Conservation (phyloP, 1,140 invertebrate genomes). For the Sycophaga agraensis region DNA sequence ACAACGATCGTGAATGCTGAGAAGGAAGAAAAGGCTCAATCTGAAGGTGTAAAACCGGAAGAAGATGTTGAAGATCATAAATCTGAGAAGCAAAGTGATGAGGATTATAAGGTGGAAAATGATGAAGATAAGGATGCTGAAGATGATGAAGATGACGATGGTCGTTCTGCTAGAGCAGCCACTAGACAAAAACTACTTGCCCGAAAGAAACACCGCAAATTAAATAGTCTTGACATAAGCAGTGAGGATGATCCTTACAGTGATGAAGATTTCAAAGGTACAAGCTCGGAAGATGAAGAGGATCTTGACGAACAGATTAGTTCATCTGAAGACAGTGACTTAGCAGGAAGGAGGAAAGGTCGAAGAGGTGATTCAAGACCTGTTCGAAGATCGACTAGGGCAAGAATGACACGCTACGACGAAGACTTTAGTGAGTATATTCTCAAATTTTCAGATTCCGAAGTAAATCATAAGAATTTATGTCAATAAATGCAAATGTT, state of each 20-base stretch:
- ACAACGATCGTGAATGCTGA: slow-evolving; percentile 83
- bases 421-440: slow-evolving; percentile 62
- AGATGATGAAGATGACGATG: slow-evolving; percentile 46
- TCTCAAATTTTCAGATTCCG: not conserved
- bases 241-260: slow-evolving; percentile 79
- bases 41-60: slow-evolving; percentile 39
- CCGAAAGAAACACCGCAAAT: slow-evolving; percentile 70
- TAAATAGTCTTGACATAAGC: slow-evolving; percentile 79
- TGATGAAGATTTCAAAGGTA: slow-evolving; percentile 85
- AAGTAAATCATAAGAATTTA: not conserved
- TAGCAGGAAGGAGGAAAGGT: slow-evolving; percentile 48
- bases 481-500: too few species aligned
- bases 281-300: slow-evolving; percentile 64
- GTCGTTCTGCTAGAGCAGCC: slow-evolving; percentile 39
- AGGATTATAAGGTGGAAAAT: slow-evolving; percentile 58
- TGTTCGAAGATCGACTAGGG: slow-evolving; percentile 62
- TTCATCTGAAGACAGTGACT: slow-evolving; percentile 64
- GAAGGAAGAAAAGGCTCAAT: slow-evolving; percentile 68
- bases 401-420: slow-evolving; percentile 61
- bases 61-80: slow-evolving; percentile 38
- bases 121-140: slow-evolving; percentile 56
- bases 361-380: slow-evolving; percentile 50
- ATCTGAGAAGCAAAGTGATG: slow-evolving; percentile 52
- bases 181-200: slow-evolving; percentile 44
- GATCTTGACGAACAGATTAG: slow-evolving; percentile 61